A percentile compares a stretch with the other conserved stretches of the same genome.
Evolutionary conservation across 2,888 invertebrate species (phyloP).

Genomic region (Pachydiplax longipennis): DNA sequence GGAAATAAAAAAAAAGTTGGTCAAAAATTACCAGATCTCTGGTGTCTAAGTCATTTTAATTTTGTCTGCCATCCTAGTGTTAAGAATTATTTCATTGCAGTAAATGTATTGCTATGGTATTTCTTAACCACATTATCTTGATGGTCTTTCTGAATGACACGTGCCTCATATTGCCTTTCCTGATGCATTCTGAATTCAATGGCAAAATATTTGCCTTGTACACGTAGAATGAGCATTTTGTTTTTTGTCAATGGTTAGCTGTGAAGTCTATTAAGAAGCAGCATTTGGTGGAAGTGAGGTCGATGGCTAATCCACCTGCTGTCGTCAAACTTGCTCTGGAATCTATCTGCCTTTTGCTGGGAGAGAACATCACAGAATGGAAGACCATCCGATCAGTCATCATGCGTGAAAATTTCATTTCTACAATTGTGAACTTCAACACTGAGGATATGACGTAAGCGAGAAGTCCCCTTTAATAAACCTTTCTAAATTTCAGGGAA

Average conservation of each 20-base stretch:
- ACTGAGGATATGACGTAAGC: constrained; percentile 91
- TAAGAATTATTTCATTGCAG: too few species aligned
- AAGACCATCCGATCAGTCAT: constrained; percentile 89
- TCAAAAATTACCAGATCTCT: too few species aligned
- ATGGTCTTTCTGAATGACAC: background rate
- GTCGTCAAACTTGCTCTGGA: constrained; percentile 93
- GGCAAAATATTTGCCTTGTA: background rate
- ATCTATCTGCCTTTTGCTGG: constrained; percentile 91
- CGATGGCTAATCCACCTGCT: constrained; percentile 93
- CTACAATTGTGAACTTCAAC: constrained; percentile 89
- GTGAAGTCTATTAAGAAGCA: constrained; percentile 97
- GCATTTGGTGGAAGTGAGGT: constrained; percentile 91
- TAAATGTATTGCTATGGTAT: too few species aligned
- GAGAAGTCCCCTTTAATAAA: constrained; percentile 53
- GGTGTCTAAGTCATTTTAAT: too few species aligned
- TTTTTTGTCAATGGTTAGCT: constrained; percentile 63
- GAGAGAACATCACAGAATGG: constrained; percentile 92
- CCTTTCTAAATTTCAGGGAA: too few species aligned
- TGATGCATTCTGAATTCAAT: too few species aligned
- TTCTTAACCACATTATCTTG: background rate
- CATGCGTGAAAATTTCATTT: constrained; percentile 95
- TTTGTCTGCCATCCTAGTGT: too few species aligned
- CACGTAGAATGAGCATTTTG: background rate
- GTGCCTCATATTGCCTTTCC: background rate
- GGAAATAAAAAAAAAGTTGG: too few species aligned